Percentiles rank a stretch among this genome's conserved stretches.
Evolutionary conservation across 2,113 vertebrate species (phyloP).

Genomic region (Callorhinus ursinus): DNA sequence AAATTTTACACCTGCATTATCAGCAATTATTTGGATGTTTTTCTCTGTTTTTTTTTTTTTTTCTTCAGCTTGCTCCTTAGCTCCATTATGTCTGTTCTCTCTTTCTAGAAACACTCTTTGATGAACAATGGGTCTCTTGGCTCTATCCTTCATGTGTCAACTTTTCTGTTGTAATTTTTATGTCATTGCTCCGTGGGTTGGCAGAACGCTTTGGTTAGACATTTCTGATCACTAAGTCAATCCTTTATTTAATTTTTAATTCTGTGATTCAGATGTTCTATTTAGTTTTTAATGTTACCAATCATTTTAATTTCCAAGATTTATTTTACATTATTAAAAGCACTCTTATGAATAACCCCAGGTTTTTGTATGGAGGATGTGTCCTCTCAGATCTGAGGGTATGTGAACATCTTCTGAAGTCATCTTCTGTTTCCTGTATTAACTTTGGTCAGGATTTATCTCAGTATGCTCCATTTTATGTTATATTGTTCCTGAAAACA

Average conservation of each 20-base stretch:
- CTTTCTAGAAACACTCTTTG: neutral
- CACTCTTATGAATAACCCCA: neutral
- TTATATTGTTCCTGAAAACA: neutral
- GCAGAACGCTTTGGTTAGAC: neutral
- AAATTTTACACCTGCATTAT: neutral
- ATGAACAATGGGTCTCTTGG: neutral
- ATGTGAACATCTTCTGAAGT: neutral
- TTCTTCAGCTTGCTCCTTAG: neutral
- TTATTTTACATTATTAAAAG: conserved; percentile 41
- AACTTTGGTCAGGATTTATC: conserved; percentile 14
- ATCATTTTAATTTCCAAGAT: conserved; percentile 34
- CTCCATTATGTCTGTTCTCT: neutral
- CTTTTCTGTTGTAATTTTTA: conserved; percentile 12
- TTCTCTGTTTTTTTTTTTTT: neutral
- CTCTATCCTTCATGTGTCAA: neutral
- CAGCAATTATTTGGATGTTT: neutral
- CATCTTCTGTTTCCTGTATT: neutral
- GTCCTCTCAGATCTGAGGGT: neutral
- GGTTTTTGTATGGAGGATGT: neutral
- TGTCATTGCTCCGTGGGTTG: conserved; percentile 15
- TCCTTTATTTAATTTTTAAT: conserved; percentile 53
- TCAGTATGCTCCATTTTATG: neutral
- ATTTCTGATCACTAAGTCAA: neutral
- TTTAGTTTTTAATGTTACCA: conserved; percentile 44
- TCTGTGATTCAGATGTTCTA: neutral